Conservation (phyloP, 2,113 vertebrate species). For the Rattus rattus region DNA sequence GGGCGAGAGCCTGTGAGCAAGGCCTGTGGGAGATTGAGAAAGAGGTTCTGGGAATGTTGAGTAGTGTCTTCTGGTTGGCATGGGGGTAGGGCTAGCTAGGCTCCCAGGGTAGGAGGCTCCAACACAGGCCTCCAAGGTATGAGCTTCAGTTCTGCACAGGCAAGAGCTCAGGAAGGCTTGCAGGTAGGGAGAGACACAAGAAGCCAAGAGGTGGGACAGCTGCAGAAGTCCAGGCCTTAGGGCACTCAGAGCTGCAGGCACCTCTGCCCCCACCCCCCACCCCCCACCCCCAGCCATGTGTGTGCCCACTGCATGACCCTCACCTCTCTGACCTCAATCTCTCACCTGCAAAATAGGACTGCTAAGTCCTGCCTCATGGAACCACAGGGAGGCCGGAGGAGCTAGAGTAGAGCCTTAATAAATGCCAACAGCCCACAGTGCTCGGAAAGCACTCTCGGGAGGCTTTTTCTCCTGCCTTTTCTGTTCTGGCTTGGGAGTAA, state of each 20-base stretch:
- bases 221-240: fast-evolving
- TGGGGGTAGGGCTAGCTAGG: background rate
- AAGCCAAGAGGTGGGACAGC: background rate
- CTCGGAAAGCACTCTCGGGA: background rate
- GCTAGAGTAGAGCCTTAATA: background rate
- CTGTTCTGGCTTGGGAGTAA: background rate
- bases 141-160: background rate
- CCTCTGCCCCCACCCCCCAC: background rate
- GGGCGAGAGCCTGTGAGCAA: background rate
- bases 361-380: fast-evolving
- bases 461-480: background rate
- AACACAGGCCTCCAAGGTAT: background rate
- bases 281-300: background rate
- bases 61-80: slow-evolving; percentile 14
- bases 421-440: too few relatives aligned
- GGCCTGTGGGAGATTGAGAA: slow-evolving; percentile 53
- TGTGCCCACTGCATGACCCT: background rate
- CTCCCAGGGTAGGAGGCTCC: too few relatives aligned
- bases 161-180: background rate
- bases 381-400: fast-evolving
- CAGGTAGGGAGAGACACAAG: background rate
- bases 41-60: slow-evolving; percentile 66
- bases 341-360: background rate
- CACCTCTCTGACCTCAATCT: fast-evolving
- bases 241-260: background rate